A percentile compares a stretch with the other conserved stretches of the same genome.
These are phyloP conservation scores for Cephalopachus bancanus DNA, from an alignment of 2,797 vertebrate species.

Conservation along the genomic window DNA sequence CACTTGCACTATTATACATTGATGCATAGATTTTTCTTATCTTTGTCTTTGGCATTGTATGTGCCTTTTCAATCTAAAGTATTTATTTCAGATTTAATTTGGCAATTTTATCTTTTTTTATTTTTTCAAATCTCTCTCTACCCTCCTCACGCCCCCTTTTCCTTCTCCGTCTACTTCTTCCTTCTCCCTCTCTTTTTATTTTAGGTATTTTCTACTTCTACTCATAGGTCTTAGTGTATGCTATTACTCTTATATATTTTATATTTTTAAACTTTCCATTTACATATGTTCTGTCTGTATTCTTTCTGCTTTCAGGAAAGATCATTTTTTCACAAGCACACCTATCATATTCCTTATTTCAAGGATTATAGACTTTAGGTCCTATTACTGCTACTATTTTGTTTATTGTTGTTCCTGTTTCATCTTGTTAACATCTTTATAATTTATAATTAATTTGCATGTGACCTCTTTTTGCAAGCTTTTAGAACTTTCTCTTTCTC, in stretches of 20 bases:
- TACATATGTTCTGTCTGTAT: not conserved
- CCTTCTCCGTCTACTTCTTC: not conserved
- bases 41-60: conserved; percentile 30
- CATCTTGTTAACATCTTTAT: conserved; percentile 44
- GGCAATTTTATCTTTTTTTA: not conserved
- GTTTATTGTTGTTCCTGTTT: conserved; percentile 28
- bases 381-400: conserved; percentile 12
- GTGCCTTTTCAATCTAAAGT: not conserved
- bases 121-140: not conserved
- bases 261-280: conserved; percentile 40
- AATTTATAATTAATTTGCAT: not conserved
- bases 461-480: not conserved
- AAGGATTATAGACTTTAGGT: not conserved
- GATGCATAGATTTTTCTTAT: not conserved
- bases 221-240: not conserved
- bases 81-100: conserved; percentile 58
- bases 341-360: conserved; percentile 25
- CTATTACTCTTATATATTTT: not conserved
- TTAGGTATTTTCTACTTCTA: not conserved
- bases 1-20: not conserved
- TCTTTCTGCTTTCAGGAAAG: not conserved
- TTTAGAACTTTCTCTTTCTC: conserved; percentile 8
- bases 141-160: too few species aligned
- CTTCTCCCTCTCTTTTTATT: not conserved
- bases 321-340: not conserved